A percentile compares a stretch with the other conserved stretches of the same genome.
Evolutionary conservation across 23 tunicate genomes (phyloP).

Genomic region (Ciona savignyi): DNA sequence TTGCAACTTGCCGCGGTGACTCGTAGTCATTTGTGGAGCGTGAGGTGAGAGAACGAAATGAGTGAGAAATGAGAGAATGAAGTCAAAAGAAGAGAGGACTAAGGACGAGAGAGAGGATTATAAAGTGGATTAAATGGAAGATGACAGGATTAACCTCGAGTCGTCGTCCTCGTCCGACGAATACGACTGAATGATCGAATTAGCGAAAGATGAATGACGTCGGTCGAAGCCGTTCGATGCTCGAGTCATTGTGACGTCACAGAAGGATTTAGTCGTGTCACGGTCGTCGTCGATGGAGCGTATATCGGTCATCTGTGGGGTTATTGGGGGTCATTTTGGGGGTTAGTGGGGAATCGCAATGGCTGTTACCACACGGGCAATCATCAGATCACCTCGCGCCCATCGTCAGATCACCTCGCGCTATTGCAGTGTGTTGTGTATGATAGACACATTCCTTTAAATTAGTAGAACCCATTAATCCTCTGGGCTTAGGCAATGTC

Average conservation of each 20-base stretch:
- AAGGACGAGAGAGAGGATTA: background rate
- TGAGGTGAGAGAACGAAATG: background rate
- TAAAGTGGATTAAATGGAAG: background rate
- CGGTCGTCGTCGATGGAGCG: background rate
- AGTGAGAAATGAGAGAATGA: background rate
- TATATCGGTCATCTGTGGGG: background rate
- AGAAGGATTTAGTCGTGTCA: background rate
- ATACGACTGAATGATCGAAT: background rate
- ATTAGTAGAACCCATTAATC: too few relatives aligned
- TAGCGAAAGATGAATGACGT: background rate
- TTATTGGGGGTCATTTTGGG: too few relatives aligned
- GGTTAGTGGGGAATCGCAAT: too few relatives aligned
- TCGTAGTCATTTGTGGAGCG: too few relatives aligned
- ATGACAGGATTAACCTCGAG: background rate
- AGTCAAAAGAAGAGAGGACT: background rate
- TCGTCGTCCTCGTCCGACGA: background rate
- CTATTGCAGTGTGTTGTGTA: too few relatives aligned
- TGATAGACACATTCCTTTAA: too few relatives aligned
- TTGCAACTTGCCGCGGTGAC: too few relatives aligned
- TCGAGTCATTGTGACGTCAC: background rate
- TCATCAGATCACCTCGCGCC: too few relatives aligned
- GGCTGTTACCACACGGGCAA: too few relatives aligned
- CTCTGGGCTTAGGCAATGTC: too few relatives aligned
- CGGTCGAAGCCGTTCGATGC: background rate
- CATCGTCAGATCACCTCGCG: too few relatives aligned